Evolutionary conservation across 2,113 vertebrate species (phyloP), one percentile per base, ranked within the genome.

Genomic region (Pao palembangensis): DNA sequence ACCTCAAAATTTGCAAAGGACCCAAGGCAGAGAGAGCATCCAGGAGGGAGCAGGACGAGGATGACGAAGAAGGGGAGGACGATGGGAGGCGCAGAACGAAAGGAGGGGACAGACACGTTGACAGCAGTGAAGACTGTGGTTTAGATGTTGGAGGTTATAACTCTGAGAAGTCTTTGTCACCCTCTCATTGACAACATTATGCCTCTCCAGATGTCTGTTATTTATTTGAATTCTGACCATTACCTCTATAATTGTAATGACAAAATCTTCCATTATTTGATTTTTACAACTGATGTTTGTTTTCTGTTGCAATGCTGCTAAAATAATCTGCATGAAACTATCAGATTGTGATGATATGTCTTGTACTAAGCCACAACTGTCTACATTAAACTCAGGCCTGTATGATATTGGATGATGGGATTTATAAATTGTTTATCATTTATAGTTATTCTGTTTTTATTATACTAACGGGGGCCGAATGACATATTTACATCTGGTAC

Each of bases 1-100:
- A 99, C 87, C 91, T 99, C 64, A 99, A 99, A 86, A 98, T 96
- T 80, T 99, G 97, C 88, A 98, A 96, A 87, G 95, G 95, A 7
- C 95, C 95, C 20, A 93, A 93, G 59, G 88, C 78, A 0, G 89
- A 89, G 18, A 88, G 90, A 5, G 85, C 83, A 0, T 89, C 91
- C 4, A 92, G 91, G 0, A 93, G 95, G 41, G 93, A 94, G 12
- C 93, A 88, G 4, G 94, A 93, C 0, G 83, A 75, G 0, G 67
- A 81, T 0, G 78, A 85, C 0, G 87, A 84, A 0, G 93, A 93
- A 0, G 93, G 92, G 34, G 72, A 55, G 20, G 64, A 69, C 4
- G 91, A 91, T 0, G 83, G 92, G 11, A 92, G 89, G 0, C 91
- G 16, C 89, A 34, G 73, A 48, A 48, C 91, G 91, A 0, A 84